A percentile compares a stretch with the other conserved stretches of the same genome.
Evolutionary conservation across 1,140 invertebrate genomes (phyloP).

Genomic region (Drosophila novamexicana): DNA sequence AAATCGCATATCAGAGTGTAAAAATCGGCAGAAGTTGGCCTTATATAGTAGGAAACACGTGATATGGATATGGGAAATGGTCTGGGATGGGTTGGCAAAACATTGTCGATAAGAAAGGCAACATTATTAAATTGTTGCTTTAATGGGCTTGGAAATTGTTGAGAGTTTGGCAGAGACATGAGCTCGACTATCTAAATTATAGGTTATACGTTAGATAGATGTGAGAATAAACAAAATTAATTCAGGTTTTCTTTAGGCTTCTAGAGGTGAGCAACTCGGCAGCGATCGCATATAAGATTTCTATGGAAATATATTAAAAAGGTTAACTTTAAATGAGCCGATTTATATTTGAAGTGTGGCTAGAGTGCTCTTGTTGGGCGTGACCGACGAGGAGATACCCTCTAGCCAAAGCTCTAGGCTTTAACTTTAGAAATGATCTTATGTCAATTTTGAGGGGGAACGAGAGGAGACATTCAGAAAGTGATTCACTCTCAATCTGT

Average conservation of each 20-base stretch:
- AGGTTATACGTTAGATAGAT: background rate
- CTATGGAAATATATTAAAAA: constrained; percentile 1
- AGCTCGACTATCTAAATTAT: background rate
- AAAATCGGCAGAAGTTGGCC: constrained; percentile 40
- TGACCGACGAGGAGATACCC: no score
- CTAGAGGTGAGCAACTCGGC: constrained; percentile 10
- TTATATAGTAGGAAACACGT: constrained; percentile 29
- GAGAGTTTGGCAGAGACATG: background rate
- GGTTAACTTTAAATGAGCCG: background rate
- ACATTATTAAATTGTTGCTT: background rate
- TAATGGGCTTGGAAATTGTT: background rate
- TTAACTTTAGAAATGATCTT: no score
- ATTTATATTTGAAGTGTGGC: no score
- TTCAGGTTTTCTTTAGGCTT: constrained; percentile 4
- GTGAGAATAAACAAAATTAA: background rate
- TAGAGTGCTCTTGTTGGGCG: no score
- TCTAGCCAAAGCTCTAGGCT: no score
- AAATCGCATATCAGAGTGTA: constrained; percentile 16
- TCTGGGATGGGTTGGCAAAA: no score
- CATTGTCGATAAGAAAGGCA: background rate
- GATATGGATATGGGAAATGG: background rate
- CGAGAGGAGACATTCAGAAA: no score
- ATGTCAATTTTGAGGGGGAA: no score
- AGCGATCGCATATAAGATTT: background rate
- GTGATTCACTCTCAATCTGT: no score